Percentiles rank a stretch among this genome's conserved stretches.
Conservation (phyloP, 2,113 vertebrate genomes). For the Oceanodroma tethys region DNA sequence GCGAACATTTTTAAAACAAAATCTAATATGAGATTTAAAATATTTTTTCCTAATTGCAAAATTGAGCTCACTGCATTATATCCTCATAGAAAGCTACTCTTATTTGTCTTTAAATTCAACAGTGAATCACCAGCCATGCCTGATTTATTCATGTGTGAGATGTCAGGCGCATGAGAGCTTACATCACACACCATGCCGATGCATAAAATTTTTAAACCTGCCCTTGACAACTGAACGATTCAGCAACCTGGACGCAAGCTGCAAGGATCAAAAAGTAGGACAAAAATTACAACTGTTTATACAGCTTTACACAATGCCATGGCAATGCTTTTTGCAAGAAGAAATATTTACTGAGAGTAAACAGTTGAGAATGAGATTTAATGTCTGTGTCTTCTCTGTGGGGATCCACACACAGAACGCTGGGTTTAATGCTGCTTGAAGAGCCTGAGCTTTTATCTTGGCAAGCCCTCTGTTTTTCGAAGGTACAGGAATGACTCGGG, state of each 20-base stretch:
- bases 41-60: not conserved
- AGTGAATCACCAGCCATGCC: constrained; percentile 22
- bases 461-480: not conserved
- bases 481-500: not conserved
- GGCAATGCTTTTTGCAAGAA: constrained; percentile 18
- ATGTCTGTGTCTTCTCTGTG: constrained; percentile 1
- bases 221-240: constrained; percentile 59
- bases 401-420: not conserved
- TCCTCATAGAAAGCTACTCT: not conserved
- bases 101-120: constrained; percentile 26
- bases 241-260: constrained; percentile 34
- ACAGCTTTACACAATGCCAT: constrained; percentile 22
- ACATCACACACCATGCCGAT: constrained; percentile 26
- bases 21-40: not conserved
- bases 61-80: not conserved
- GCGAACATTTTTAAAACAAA: not conserved
- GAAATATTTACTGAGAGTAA: constrained; percentile 46
- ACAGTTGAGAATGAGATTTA: constrained; percentile 39
- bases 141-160: constrained; percentile 28
- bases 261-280: constrained; percentile 57
- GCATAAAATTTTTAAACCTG: constrained; percentile 66
- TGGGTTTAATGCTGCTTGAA: not conserved
- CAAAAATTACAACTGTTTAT: constrained; percentile 52
- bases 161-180: constrained; percentile 61
- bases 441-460: not conserved